phyloP scores from a whole-genome alignment of 2,113 vertebrate species.

The Pristiophorus japonicus region DNA sequence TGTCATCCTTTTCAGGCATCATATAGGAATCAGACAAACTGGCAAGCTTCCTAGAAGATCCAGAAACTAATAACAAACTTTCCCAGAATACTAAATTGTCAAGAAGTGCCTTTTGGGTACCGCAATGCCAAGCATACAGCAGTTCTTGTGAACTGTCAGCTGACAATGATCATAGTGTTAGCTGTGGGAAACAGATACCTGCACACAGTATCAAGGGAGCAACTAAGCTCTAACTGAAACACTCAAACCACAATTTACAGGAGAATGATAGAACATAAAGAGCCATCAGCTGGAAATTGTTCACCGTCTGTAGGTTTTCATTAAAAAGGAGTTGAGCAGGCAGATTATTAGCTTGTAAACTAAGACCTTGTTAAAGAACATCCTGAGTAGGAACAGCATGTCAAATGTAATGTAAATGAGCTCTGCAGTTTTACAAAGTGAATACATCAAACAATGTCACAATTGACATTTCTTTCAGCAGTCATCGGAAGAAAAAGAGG shows the following conservation, averaged over 20 bases:
- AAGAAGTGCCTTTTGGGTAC: not conserved
- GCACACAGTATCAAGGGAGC: slow-evolving; percentile 16
- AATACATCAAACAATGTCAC: slow-evolving; percentile 18
- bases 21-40: not conserved
- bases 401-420: not conserved
- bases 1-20: not conserved
- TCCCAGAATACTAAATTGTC: slow-evolving; percentile 7
- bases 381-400: not conserved
- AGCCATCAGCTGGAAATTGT: slow-evolving; percentile 25
- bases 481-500: not conserved
- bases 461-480: not conserved
- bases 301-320: slow-evolving; percentile 14
- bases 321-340: not conserved
- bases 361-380: not conserved
- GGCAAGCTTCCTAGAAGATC: not conserved
- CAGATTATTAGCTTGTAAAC: slow-evolving; percentile 20
- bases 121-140: not conserved
- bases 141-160: not conserved
- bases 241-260: slow-evolving; percentile 20
- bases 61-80: not conserved
- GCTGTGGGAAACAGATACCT: slow-evolving; percentile 22
- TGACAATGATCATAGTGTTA: slow-evolving; percentile 28
- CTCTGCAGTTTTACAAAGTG: not conserved
- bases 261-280: slow-evolving; percentile 27
- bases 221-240: slow-evolving; percentile 3